These are phyloP conservation scores for Arrhopalites spinosus DNA, from an alignment of 2,888 invertebrate genomes.

Conservation along the genomic window DNA sequence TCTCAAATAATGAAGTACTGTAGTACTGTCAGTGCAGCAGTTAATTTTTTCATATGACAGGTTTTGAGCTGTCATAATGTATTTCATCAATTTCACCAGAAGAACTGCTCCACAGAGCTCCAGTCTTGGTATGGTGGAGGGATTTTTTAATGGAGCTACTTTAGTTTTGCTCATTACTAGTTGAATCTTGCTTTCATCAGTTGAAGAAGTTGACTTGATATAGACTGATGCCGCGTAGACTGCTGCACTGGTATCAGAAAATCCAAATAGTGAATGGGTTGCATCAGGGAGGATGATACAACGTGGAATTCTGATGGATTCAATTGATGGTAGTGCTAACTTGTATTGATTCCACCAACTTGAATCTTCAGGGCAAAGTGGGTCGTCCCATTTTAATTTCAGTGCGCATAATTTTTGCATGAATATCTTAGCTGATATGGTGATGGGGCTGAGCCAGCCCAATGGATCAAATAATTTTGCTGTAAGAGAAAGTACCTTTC, in stretches of 20 bases:
- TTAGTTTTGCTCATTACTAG: slow-evolving; percentile 17
- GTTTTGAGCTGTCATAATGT: too few relatives aligned
- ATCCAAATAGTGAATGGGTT: background rate
- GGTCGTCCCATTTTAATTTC: background rate
- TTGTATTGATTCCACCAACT: too few relatives aligned
- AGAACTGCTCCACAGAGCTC: slow-evolving; percentile 22
- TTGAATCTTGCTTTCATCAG: background rate
- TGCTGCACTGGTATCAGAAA: slow-evolving; percentile 13
- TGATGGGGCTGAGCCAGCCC: background rate
- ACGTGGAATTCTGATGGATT: too few relatives aligned
- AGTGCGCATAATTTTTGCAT: background rate
- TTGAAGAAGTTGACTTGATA: background rate
- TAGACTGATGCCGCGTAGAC: slow-evolving; percentile 21
- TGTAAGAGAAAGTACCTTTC: background rate
- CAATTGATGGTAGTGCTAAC: too few relatives aligned
- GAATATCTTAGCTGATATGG: background rate
- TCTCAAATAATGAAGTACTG: too few relatives aligned
- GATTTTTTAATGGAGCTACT: slow-evolving; percentile 4
- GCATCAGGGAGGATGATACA: too few relatives aligned
- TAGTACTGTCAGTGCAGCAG: too few relatives aligned
- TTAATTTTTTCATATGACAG: too few relatives aligned
- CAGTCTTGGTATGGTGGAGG: slow-evolving; percentile 12
- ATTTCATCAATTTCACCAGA: background rate
- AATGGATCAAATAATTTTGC: background rate
- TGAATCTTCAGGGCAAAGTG: background rate